Evolutionary conservation across 2,797 vertebrate genomes (phyloP), one percentile per base, ranked within the genome.

Genomic region (Bovichtus diacanthus): DNA sequence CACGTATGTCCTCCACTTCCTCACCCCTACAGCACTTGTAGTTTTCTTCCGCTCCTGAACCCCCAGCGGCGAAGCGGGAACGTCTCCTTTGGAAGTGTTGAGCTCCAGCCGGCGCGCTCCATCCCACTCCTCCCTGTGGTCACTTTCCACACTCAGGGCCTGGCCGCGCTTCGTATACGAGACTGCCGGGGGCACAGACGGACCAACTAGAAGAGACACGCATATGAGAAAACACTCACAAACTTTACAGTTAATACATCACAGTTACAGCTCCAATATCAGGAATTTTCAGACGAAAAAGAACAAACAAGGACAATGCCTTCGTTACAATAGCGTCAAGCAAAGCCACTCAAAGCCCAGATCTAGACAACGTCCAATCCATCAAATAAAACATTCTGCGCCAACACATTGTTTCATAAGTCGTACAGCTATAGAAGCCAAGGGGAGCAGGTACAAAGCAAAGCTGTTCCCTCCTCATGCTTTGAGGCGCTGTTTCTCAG

Each of bases 81-180:
- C 95, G 12, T 99, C 97, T 51, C 96, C 96, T 91, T 97, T 98
- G 1, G 97, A 98, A 29, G 96, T 96, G 2, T 88, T 95, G 92
- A 96, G 96, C 90, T 97, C 95, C 4, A 96, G 95, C 79, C 97
- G 96, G 49, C 96, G 96, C 0, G 96, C 94, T 55, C 95, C 97
- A 75, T 98, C 97, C 97, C 96, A 97, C 49, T 98, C 97, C 73
- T 98, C 97, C 63, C 96, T 96, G 93, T 98, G 97, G 41, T 99
- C 97, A 1, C 93, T 97, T 62, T 98, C 97, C 84, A 97, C 96
- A 0, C 96, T 97, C 70, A 96, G 95, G 16, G 97, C 96, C 91
- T 98, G 97, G 72, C 96, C 94, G 13, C 97, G 97, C 91, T 99
- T 98, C 0, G 96, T 96, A 67, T 97, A 98, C 0, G 97, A 97